A percentile compares a stretch with the other conserved stretches of the same genome.
These are phyloP conservation scores for Sinocyclocheilus grahami DNA, from an alignment of 2,113 vertebrate species.

Conservation along the genomic window DNA sequence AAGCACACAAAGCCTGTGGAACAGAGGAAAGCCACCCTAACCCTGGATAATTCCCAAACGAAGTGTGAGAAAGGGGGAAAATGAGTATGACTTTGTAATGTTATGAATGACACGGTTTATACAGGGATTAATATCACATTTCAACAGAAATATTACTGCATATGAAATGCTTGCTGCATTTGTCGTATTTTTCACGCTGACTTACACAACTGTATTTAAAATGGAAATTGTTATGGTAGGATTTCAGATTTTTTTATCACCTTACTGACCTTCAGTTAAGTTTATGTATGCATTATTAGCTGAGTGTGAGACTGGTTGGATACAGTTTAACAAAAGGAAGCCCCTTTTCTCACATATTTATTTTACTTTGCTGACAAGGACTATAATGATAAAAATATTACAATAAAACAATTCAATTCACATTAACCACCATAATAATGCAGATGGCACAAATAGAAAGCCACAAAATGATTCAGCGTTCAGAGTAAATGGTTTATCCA, in stretches of 20 bases:
- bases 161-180: conserved; percentile 73
- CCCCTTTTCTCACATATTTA: conserved; percentile 3
- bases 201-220: conserved; percentile 70
- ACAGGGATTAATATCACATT: conserved; percentile 76
- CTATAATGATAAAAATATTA: not conserved
- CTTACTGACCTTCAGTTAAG: conserved; percentile 17
- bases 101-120: conserved; percentile 76
- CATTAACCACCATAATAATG: not conserved
- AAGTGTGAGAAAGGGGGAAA: conserved; percentile 79
- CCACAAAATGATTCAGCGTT: not conserved
- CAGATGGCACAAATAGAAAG: not conserved
- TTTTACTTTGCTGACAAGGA: not conserved
- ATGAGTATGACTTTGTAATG: conserved; percentile 76
- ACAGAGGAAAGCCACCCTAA: conserved; percentile 70
- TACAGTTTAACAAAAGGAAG: not conserved
- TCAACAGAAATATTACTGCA: conserved; percentile 72
- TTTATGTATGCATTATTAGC: conserved; percentile 23
- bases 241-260: conserved; percentile 66
- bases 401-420: not conserved
- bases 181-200: conserved; percentile 76
- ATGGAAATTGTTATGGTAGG: conserved; percentile 75
- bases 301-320: not conserved
- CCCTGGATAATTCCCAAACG: conserved; percentile 73
- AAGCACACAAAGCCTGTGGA: conserved; percentile 74
- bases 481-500: not conserved